Evolutionary conservation across 1,140 invertebrate species (phyloP).

Genomic region (Patella vulgata): DNA sequence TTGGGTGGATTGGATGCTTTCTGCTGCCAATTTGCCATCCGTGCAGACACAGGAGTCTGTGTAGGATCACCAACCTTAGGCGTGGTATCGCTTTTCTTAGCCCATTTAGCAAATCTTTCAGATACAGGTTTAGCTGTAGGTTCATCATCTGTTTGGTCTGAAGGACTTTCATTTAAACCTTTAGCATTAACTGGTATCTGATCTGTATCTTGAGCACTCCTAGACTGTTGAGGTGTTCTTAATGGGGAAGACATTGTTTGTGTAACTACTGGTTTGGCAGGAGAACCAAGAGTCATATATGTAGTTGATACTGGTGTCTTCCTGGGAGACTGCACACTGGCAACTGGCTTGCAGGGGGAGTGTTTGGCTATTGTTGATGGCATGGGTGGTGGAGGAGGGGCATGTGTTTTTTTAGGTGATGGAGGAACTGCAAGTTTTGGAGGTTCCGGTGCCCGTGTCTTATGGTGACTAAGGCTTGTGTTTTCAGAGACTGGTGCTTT

Average conservation of each 20-base stretch:
- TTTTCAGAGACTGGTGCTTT: slow-evolving; percentile 15
- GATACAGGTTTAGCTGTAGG: slow-evolving; percentile 42
- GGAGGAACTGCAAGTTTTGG: slow-evolving; percentile 10
- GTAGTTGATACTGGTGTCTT: neutral
- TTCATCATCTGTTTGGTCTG: slow-evolving; percentile 33
- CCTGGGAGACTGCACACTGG: slow-evolving; percentile 11
- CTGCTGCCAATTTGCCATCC: slow-evolving; percentile 26
- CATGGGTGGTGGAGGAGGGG: slow-evolving; percentile 28
- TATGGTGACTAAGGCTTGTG: slow-evolving; percentile 2
- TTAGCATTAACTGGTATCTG: slow-evolving; percentile 25
- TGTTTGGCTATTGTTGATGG: slow-evolving; percentile 3
- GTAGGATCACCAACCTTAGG: slow-evolving; percentile 28
- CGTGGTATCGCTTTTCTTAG: slow-evolving; percentile 26
- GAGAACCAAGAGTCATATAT: neutral
- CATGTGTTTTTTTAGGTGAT: slow-evolving; percentile 44
- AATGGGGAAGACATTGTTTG: no score
- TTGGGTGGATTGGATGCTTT: slow-evolving; percentile 22
- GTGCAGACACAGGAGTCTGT: slow-evolving; percentile 17
- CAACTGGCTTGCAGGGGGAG: slow-evolving; percentile 12
- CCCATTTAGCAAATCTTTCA: slow-evolving; percentile 39
- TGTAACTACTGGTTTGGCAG: slow-evolving; percentile 9
- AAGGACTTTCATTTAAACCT: slow-evolving; percentile 29
- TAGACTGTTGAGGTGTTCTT: no score
- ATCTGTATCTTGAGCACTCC: no score
- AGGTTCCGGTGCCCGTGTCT: slow-evolving; percentile 12